Base-by-base conservation (phyloP, 2,113 vertebrate genomes). In the Thomomys bottae region DNA sequence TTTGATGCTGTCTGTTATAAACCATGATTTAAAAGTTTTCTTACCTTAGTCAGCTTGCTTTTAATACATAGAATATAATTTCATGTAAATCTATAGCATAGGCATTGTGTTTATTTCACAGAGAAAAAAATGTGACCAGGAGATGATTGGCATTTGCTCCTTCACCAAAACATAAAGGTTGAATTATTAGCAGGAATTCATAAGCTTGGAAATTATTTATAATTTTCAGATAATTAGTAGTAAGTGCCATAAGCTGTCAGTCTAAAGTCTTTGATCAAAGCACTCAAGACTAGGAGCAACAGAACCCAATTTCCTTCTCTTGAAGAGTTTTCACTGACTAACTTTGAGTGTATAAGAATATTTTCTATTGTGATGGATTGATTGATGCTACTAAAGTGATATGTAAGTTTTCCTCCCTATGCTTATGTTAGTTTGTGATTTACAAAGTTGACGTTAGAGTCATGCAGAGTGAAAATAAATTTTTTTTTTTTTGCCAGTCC, bases 361-460 rank as follows among this genome's bases (percentile, higher is more conserved):
- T 40, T 40, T 57, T 76, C 61, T 67, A 11, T 18, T 71, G 17
- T 17, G 21, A 75, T 34, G 20, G 36, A 59, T 67, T 23, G 30
- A 34, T 67, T 45, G 36, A 67, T 59, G 23, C 30, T 82, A 23
- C 4, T 67, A 75, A 67, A 8, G 5, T 57, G 30, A 12, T 67
- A 68, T 59, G 23, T 40, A 72, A 30, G 40, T 81, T 36, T 38
- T 54, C 14, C 17, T 67, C 59, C 76, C 10, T 71, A 72, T 26
- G 2, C 71, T 2, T 79, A 23, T 21, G n/a, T 40, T 87, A 7
- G 6, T 76, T 92, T 91, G 30, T 70, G 42, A 92, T 90, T 91
- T 95, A 23, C 54, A 85, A 86, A 89, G 45, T 61, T 83, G 34
- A 72, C 30, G 45, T 72, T 92, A 42, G 82, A 87, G 34, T 89